Base-by-base conservation (phyloP, 2,888 invertebrate species). In the Helicoverpa assulta region DNA sequence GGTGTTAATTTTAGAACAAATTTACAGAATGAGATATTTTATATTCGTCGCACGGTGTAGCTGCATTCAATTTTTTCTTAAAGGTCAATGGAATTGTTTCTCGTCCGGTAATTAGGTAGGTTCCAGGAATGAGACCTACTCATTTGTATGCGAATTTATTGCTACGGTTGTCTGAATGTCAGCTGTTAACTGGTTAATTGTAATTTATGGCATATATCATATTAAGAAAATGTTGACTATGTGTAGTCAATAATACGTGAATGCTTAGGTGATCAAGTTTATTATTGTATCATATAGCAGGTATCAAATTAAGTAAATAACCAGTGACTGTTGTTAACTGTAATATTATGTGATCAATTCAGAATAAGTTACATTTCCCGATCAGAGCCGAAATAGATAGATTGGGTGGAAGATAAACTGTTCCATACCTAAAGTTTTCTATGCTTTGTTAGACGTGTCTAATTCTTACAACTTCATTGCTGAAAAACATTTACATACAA, bases 1-100 rank as follows among this genome's bases (percentile, higher is more conserved):
- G 59, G 29, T 53, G 60, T 57, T 70, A 71, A 75, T 75, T 80
- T 70, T 70, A 75, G 54, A 75, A 63, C 53, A 21, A 68, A 58
- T n/a, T n/a, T n/a, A 61, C 3, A 62, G 52, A 58, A 26, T 54
- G 33, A 52, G 19, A 40, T 12, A 14, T 43, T 58, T 54, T 68
- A 64, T 51, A 16, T 4, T 16, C 10, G 63, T 2, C 14, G n/a
- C 5, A 7, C 16, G 47, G 14, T 37, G 21, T 16, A 8, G 29
- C 33, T 37, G 29, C 18, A 40, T 37, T 54, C 62, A 53, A 61
- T 21, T 58, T 63, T 57, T 60, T 67, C 63, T 37, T 50, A 73
- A 69, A 73, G 57, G 73, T 59, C 68, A 73, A 55, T 10, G 1
- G 14, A 21, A 33, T 60, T 67, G 64, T 40, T 40, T 57, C 29